Percentiles rank a stretch among this genome's conserved stretches.
These are phyloP conservation scores for Patiria miniata DNA, from an alignment of 35 echinoderm and acorn worm species.

Conservation along the genomic window DNA sequence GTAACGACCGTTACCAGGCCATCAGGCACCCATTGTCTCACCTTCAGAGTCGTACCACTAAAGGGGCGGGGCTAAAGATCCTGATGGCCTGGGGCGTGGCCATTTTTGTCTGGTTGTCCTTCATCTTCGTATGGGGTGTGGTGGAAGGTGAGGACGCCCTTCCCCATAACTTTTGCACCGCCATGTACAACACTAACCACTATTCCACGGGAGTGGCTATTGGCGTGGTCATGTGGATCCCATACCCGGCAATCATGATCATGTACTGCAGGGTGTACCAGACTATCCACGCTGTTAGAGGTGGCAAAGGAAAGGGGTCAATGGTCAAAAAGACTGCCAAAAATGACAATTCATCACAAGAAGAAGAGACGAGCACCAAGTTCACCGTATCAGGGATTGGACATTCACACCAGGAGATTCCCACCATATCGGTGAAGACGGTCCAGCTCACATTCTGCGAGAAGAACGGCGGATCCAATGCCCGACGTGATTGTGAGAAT, in stretches of 20 bases:
- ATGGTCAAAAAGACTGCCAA: neutral
- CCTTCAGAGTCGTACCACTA: conserved; percentile 15
- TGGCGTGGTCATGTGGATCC: neutral
- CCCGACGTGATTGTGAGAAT: neutral
- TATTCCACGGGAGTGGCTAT: conserved; percentile 5
- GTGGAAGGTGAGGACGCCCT: neutral
- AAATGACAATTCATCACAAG: neutral
- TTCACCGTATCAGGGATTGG: neutral
- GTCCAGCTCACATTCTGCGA: neutral
- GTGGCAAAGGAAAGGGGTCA: neutral
- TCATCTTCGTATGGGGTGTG: conserved; percentile 9
- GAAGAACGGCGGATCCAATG: neutral
- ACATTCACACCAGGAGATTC: neutral
- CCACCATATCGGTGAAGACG: neutral
- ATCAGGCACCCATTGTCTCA: conserved; percentile 43
- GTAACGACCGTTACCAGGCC: conserved; percentile 46
- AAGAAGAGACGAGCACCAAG: neutral
- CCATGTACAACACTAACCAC: conserved; percentile 25
- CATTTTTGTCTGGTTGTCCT: conserved; percentile 8
- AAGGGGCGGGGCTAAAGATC: conserved; percentile 2
- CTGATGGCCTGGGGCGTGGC: conserved; percentile 32
- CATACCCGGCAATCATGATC: neutral
- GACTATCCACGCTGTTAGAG: neutral
- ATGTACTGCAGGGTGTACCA: conserved; percentile 17
- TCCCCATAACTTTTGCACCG: neutral